Base-by-base conservation (phyloP, 2,797 vertebrate species). In the Pampus argenteus region DNA sequence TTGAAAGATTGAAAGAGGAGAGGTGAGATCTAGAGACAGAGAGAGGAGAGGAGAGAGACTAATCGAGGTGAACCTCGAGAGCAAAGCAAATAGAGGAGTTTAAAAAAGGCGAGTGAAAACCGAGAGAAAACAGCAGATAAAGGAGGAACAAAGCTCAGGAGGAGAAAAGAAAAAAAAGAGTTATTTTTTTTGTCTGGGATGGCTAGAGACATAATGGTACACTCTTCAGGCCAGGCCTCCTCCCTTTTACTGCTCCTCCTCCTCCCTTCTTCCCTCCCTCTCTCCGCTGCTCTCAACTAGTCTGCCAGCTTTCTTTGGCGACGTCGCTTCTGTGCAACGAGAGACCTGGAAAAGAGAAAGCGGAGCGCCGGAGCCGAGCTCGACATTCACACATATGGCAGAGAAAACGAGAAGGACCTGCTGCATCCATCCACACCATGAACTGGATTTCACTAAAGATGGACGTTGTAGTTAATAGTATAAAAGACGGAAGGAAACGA, bases 231-330 rank as follows among this genome's bases (percentile, higher is more conserved):
- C 74, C 79, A 78, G 80, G 82, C 82, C 83, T 85, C 88, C 85
- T 86, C 83, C 83, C 55, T 69, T 63, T 70, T 54, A 17, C 75
- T 25, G 57, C 81, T 62, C 58, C 76, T 62, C 40, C 70, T 80
- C 82, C 77, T 71, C 47, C 77, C 61, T 52, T 71, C 73, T 66
- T 76, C 64, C 76, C 83, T 86, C 88, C 73, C 86, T 88, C 84
- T 81, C 79, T 48, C 81, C 18, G 9, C 95, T 91, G 90, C 93
- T 95, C 95, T 38, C 85, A 93, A 82, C 93, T 95, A 77, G 88
- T 93, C 95, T 81, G 95, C 94, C 90, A 92, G 95, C 86, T 61
- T 76, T 81, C 66, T 70, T 93, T 93, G 49, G 94, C 93, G 5
- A 83, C 92, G 23, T 94, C 90, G 87, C 95, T 93, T 79, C 88